Conservation (phyloP, 1,140 invertebrate species). For the Pantala flavescens region DNA sequence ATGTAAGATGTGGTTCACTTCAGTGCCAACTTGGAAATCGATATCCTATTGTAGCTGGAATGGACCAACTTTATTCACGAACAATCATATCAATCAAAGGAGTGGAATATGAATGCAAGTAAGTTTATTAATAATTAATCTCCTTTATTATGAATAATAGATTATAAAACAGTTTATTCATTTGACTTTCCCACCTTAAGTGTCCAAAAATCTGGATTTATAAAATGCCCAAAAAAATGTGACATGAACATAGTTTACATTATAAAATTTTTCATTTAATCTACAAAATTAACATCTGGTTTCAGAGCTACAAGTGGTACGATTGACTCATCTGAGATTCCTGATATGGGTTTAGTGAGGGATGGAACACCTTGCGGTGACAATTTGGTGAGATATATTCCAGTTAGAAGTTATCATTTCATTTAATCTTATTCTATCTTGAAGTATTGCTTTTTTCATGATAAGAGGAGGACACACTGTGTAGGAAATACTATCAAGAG, state of each 20-base stretch:
- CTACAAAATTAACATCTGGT: constrained; percentile 21
- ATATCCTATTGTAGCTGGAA: constrained; percentile 60
- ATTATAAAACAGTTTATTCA: no score
- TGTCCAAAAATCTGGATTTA: no score
- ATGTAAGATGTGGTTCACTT: constrained; percentile 77
- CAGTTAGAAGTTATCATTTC: neutral
- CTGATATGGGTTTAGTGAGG: constrained; percentile 63
- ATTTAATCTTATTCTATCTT: no score
- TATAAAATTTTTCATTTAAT: no score
- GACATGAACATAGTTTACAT: no score
- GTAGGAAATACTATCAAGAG: no score
- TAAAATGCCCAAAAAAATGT: no score
- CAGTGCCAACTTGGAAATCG: constrained; percentile 79
- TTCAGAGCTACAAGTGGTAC: constrained; percentile 58
- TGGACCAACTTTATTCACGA: constrained; percentile 68
- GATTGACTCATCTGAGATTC: constrained; percentile 49
- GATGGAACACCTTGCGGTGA: constrained; percentile 89
- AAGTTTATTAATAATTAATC: no score
- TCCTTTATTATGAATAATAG: no score
- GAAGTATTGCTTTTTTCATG: neutral
- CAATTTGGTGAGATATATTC: constrained; percentile 49
- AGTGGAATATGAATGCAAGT: constrained; percentile 86
- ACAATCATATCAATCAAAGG: constrained; percentile 80
- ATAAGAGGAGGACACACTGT: no score
- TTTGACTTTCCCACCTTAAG: no score